Percentiles rank a stretch among this genome's conserved stretches.
phyloP scores from a whole-genome alignment of 2,888 invertebrate genomes.

The Rhagium mordax region DNA sequence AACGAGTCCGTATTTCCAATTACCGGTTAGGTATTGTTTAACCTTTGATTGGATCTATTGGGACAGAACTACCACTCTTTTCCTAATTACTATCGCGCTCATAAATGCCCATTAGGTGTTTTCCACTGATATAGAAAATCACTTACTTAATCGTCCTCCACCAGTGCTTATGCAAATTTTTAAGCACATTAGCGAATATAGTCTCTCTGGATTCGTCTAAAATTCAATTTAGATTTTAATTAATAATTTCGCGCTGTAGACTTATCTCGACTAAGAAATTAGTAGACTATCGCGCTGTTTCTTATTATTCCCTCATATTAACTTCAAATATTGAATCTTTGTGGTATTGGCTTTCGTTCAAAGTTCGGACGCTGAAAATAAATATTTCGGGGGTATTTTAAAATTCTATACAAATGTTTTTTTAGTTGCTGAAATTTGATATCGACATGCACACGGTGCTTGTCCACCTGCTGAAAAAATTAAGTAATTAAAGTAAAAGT shows the following conservation, averaged over 20 bases:
- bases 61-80: conserved; percentile 53
- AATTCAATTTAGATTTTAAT: conserved; percentile 24
- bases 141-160: conserved; percentile 35
- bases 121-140: conserved; percentile 35
- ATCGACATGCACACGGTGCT: no score
- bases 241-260: conserved; percentile 2
- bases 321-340: not conserved
- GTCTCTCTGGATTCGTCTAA: not conserved
- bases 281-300: not conserved
- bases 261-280: not conserved
- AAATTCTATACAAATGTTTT: no score
- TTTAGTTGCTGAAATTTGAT: no score
- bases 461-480: no score
- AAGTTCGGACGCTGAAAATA: no score
- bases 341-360: no score
- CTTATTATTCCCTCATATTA: not conserved
- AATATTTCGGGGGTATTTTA: no score
- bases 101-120: conserved; percentile 50
- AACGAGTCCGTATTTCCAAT: conserved; percentile 52
- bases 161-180: conserved; percentile 49
- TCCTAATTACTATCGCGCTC: conserved; percentile 59
- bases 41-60: conserved; percentile 59
- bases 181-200: conserved; percentile 31
- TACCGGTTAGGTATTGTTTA: conserved; percentile 58
- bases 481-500: no score